Percentiles rank a stretch among this genome's conserved stretches.
Evolutionary conservation across 2,888 invertebrate species (phyloP).

Genomic region (Liposcelis brunnea): DNA sequence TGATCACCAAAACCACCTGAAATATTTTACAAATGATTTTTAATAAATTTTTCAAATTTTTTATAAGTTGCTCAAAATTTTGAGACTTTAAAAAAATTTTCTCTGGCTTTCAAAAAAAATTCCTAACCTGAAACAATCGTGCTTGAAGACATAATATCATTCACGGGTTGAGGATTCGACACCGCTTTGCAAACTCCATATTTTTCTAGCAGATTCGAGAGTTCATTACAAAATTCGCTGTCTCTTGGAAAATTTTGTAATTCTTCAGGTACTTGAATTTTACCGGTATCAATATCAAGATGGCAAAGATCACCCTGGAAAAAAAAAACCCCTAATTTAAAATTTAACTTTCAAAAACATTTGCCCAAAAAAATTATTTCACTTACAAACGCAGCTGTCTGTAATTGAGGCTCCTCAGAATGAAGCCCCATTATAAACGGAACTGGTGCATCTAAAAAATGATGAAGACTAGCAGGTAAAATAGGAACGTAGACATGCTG

Average conservation of each 20-base stretch:
- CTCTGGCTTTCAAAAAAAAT: neutral
- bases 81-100: neutral
- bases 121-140: neutral
- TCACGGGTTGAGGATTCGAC: neutral
- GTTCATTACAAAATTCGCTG: slow-evolving; percentile 70
- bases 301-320: slow-evolving; percentile 80
- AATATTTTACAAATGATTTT: neutral
- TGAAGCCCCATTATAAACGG: slow-evolving; percentile 94
- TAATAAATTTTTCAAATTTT: neutral
- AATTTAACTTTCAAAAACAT: slow-evolving; percentile 10
- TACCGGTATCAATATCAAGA: slow-evolving; percentile 87
- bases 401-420: slow-evolving; percentile 27
- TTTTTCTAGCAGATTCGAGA: slow-evolving; percentile 44
- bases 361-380: neutral
- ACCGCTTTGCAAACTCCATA: slow-evolving; percentile 32
- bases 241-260: slow-evolving; percentile 84
- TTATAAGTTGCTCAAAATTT: no score
- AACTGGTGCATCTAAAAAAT: slow-evolving; percentile 97
- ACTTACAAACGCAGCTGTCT: slow-evolving; percentile 30
- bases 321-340: slow-evolving; percentile 12
- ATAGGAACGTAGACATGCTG: slow-evolving; percentile 99
- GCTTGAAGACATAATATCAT: slow-evolving; percentile 4
- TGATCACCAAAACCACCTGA: slow-evolving; percentile 3
- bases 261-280: slow-evolving; percentile 89
- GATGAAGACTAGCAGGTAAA: slow-evolving; percentile 81